A percentile compares a stretch with the other conserved stretches of the same genome.
phyloP scores from a whole-genome alignment of 2,113 vertebrate species.

The Falcunculus frontatus region DNA sequence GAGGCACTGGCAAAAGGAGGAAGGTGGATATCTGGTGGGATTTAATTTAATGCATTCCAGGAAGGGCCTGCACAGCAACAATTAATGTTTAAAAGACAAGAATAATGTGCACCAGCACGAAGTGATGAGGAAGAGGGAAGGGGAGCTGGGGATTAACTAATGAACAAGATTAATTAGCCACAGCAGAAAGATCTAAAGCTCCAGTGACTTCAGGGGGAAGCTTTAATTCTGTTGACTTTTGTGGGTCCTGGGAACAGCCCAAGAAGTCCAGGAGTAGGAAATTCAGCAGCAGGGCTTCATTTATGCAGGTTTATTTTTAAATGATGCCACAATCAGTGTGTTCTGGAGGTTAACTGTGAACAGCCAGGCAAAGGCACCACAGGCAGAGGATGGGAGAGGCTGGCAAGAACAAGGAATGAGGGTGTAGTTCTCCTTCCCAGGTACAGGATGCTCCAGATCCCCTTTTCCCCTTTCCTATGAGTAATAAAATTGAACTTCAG shows the following conservation, averaged over 20 bases:
- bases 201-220: background rate
- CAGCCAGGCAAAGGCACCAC: background rate
- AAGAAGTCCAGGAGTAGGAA: background rate
- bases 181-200: conserved; percentile 14
- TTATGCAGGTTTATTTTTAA: background rate
- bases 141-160: conserved; percentile 19
- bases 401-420: background rate
- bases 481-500: background rate
- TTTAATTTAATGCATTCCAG: conserved; percentile 30
- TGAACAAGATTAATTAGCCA: conserved; percentile 39
- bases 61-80: conserved; percentile 55
- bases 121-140: conserved; percentile 21
- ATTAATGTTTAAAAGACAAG: conserved; percentile 57
- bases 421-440: background rate
- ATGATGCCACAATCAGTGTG: background rate
- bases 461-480: background rate
- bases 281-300: background rate
- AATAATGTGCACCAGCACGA: background rate
- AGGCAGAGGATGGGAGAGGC: background rate
- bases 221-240: conserved; percentile 33
- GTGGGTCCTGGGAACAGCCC: background rate
- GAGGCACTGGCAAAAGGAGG: conserved; percentile 42
- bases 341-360: background rate
- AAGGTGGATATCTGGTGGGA: conserved; percentile 38
- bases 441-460: background rate